Conservation (phyloP, 2,113 vertebrate species). For the Nycticebus coucang region DNA sequence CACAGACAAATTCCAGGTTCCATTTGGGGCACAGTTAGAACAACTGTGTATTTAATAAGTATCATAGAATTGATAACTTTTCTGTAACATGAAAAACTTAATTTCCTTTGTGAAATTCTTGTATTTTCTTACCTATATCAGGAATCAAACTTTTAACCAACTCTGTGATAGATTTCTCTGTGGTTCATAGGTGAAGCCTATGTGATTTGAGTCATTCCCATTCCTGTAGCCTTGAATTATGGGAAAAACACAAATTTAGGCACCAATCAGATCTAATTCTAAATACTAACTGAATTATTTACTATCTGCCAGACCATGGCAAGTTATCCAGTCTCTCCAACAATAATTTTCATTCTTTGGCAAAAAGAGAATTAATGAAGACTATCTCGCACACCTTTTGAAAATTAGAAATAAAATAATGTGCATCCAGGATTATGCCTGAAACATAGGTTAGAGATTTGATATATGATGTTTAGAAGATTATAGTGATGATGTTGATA, state of each 20-base stretch:
- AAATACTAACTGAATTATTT: not conserved
- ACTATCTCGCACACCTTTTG: not conserved
- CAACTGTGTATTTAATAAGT: not conserved
- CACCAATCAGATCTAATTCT: not conserved
- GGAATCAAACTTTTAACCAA: not conserved
- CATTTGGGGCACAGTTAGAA: not conserved
- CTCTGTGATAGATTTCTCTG: not conserved
- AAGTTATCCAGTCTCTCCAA: not conserved
- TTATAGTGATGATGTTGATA: not conserved
- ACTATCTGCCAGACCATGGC: not conserved
- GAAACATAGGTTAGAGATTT: not conserved
- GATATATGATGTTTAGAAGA: not conserved
- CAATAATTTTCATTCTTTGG: not conserved
- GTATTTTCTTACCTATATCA: not conserved
- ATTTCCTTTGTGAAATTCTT: not conserved
- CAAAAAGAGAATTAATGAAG: not conserved
- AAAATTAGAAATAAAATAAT: not conserved
- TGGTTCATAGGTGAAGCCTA: not conserved
- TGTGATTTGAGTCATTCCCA: not conserved
- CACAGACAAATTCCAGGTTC: not conserved
- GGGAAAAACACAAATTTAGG: not conserved
- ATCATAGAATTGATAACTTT: not conserved
- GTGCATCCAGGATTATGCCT: not conserved
- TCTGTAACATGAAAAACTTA: not conserved
- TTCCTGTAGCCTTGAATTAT: not conserved